phyloP scores from a whole-genome alignment of 30 jellyfish, hydroid and myxozoan species.

The Nemopilema nomurai region DNA sequence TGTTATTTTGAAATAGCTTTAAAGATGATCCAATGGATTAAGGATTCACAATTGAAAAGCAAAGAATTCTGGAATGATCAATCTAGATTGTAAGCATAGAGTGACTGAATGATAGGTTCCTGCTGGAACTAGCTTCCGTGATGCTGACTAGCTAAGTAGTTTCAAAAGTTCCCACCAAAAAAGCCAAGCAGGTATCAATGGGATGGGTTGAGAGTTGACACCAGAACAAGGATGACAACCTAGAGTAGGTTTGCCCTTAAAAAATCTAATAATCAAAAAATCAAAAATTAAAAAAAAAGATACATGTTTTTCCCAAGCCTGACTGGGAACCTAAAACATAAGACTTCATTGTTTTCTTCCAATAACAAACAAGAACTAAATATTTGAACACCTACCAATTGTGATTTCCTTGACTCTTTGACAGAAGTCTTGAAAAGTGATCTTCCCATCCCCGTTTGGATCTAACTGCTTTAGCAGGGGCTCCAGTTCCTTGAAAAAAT shows the following conservation, averaged over 20 bases:
- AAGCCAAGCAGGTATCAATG: too few species aligned
- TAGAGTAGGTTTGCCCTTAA: too few species aligned
- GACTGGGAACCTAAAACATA: too few species aligned
- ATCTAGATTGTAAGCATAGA: not conserved
- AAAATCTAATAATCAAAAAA: too few species aligned
- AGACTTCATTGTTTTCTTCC: too few species aligned
- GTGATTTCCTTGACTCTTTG: slow-evolving; percentile 57
- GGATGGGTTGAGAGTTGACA: too few species aligned
- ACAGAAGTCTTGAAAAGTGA: slow-evolving; percentile 81
- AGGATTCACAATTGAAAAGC: not conserved
- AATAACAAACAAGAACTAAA: not conserved
- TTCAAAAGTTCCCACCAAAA: too few species aligned
- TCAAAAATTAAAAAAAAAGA: too few species aligned
- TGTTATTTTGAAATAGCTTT: not conserved
- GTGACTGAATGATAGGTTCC: not conserved
- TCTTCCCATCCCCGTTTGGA: slow-evolving; percentile 80
- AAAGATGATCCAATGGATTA: not conserved
- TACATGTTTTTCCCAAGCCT: too few species aligned
- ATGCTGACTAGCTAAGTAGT: too few species aligned
- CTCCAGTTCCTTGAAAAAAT: slow-evolving; percentile 73
- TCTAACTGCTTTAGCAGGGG: slow-evolving; percentile 71
- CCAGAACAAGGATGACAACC: too few species aligned
- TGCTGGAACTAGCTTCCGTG: not conserved
- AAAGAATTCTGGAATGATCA: not conserved
- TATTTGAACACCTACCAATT: slow-evolving; percentile 29